Conservation (phyloP, 2,888 invertebrate genomes). For the Dione vanillae region DNA sequence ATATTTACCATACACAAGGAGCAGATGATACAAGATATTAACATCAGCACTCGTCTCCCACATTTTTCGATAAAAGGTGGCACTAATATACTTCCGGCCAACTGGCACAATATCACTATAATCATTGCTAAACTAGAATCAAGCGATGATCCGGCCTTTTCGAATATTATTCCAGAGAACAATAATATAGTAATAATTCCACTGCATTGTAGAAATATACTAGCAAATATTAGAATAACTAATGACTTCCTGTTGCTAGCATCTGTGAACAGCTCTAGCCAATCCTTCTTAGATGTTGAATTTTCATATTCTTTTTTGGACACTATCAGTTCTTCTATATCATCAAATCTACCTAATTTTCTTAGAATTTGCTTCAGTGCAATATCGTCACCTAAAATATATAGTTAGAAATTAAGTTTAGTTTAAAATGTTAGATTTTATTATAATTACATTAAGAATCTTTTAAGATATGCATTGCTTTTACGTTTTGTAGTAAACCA, state of each 20-base stretch:
- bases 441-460: no score
- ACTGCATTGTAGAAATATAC: conserved; percentile 48
- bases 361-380: conserved; percentile 52
- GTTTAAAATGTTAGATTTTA: no score
- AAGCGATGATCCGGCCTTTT: conserved; percentile 36
- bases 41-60: conserved; percentile 39
- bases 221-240: conserved; percentile 54
- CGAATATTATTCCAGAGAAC: conserved; percentile 42
- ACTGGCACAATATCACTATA: conserved; percentile 40
- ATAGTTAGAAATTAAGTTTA: neutral
- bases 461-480: no score
- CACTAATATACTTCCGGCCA: conserved; percentile 35
- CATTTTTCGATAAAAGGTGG: conserved; percentile 43
- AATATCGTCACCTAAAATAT: conserved; percentile 54
- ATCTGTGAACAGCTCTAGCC: conserved; percentile 56
- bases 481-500: no score
- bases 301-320: conserved; percentile 48
- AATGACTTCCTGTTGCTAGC: conserved; percentile 59
- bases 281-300: conserved; percentile 45
- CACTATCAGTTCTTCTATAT: conserved; percentile 51
- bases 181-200: conserved; percentile 39
- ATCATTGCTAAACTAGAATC: conserved; percentile 40
- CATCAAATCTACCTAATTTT: conserved; percentile 57
- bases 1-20: conserved; percentile 43
- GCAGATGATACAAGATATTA: conserved; percentile 37